A percentile compares a stretch with the other conserved stretches of the same genome.
Conservation (phyloP, 2,797 vertebrate genomes). For the Rhincodon typus region DNA sequence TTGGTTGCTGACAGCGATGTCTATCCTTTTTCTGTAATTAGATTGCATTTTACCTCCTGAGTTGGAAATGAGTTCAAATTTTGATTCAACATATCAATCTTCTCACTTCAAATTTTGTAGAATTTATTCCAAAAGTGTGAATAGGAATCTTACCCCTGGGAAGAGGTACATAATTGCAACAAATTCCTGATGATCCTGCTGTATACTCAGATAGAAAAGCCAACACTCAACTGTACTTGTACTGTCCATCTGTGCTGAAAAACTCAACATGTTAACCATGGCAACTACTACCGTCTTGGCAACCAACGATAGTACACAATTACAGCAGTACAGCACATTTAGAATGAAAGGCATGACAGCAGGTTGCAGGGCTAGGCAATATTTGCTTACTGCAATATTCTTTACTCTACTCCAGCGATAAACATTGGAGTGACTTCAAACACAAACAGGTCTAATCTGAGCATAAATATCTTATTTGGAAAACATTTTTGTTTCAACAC, state of each 20-base stretch:
- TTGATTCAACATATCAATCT: background rate
- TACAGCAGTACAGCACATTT: slow-evolving; percentile 23
- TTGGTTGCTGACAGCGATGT: background rate
- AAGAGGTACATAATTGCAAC: slow-evolving; percentile 42
- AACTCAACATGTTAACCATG: slow-evolving; percentile 41
- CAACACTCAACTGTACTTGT: slow-evolving; percentile 40
- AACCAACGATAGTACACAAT: background rate
- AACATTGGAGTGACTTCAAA: background rate
- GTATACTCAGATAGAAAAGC: slow-evolving; percentile 42
- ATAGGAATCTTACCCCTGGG: slow-evolving; percentile 43
- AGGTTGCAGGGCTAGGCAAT: background rate
- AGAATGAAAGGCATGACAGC: slow-evolving; percentile 39
- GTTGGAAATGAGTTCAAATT: background rate
- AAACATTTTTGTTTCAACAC: background rate
- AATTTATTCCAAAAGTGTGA: slow-evolving; percentile 48
- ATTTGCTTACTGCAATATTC: background rate
- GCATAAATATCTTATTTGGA: background rate
- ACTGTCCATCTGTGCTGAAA: slow-evolving; percentile 29
- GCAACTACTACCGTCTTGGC: background rate
- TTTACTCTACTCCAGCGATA: background rate
- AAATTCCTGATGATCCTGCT: slow-evolving; percentile 45
- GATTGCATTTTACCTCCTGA: background rate
- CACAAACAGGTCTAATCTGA: background rate
- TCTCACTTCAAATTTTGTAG: background rate
- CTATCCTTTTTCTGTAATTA: background rate